Percentiles rank a stretch among this genome's conserved stretches.
phyloP scores from a whole-genome alignment of 2,113 vertebrate species.

The Elephantulus edwardii region DNA sequence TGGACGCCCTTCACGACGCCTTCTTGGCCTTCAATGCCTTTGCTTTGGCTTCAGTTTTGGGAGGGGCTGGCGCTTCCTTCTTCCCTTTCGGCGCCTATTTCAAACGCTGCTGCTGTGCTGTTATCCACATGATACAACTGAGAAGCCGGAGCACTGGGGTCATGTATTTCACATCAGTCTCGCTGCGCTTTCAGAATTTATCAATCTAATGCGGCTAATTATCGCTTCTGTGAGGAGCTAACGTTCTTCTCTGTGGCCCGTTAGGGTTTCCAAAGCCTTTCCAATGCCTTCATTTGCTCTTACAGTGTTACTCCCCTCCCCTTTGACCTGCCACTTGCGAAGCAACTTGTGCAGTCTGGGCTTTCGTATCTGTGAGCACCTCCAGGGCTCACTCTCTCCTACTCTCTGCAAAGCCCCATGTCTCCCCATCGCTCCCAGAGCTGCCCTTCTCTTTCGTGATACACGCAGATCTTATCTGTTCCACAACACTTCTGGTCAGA shows the following conservation, averaged over 20 bases:
- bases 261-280: not conserved
- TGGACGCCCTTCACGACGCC: too few species aligned
- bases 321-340: not conserved
- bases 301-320: not conserved
- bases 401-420: not conserved
- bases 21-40: too few species aligned
- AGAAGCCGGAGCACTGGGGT: not conserved
- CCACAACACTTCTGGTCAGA: not conserved
- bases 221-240: not conserved
- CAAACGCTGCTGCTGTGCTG: conserved; percentile 43
- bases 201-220: not conserved
- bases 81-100: conserved; percentile 40
- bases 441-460: not conserved
- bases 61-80: too few species aligned
- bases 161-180: not conserved
- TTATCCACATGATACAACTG: not conserved
- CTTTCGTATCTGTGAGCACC: not conserved
- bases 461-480: not conserved
- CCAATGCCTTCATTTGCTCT: not conserved
- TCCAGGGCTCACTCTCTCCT: not conserved
- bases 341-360: not conserved
- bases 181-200: not conserved
- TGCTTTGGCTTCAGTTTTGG: too few species aligned
- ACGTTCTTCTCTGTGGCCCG: not conserved
- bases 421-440: not conserved